Evolutionary conservation across 2,113 vertebrate species (phyloP).

Genomic region (Zosterops hypoxanthus): DNA sequence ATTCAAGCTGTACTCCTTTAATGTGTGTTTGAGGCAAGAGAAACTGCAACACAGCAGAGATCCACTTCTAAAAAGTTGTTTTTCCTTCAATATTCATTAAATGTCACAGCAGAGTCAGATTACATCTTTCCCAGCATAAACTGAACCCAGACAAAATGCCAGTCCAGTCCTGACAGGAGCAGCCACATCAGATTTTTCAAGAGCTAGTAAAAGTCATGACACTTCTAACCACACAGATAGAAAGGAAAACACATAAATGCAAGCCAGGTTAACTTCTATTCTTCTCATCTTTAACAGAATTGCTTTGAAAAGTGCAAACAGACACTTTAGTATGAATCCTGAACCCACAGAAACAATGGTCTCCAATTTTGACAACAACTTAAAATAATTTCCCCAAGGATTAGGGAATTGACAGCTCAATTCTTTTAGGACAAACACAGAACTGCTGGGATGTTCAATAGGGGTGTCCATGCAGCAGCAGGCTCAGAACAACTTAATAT

Average conservation of each 20-base stretch:
- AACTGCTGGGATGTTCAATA: neutral
- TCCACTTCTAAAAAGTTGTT: neutral
- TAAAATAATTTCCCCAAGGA: neutral
- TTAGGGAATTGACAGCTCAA: neutral
- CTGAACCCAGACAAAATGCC: neutral
- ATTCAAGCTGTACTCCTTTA: neutral
- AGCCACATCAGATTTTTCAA: neutral
- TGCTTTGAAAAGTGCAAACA: neutral
- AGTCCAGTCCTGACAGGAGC: neutral
- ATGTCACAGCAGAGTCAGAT: neutral
- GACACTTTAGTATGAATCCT: neutral
- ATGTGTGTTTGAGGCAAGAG: neutral
- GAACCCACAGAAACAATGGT: neutral
- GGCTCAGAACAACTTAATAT: neutral
- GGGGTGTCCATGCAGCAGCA: neutral
- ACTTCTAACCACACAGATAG: neutral
- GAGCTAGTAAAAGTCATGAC: neutral
- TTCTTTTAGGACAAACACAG: neutral
- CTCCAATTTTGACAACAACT: neutral
- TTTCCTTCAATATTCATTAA: neutral
- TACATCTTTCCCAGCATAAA: neutral
- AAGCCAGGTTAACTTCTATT: neutral
- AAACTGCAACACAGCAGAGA: neutral
- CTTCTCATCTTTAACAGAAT: neutral
- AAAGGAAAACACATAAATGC: neutral